Conservation (phyloP, 1,140 invertebrate genomes). For the Calosoma granatense region DNA sequence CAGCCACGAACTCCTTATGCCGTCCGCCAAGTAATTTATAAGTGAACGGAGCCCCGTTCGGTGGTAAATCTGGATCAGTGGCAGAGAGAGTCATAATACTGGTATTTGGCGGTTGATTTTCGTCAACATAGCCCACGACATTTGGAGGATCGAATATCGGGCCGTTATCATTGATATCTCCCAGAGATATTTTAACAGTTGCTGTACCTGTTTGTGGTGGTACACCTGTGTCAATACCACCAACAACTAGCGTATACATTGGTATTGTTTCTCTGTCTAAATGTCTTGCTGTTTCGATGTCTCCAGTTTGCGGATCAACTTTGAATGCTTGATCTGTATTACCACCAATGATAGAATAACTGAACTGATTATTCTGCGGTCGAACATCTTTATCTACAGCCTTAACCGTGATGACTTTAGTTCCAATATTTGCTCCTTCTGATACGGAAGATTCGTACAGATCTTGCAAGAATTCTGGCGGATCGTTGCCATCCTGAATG, state of each 20-base stretch:
- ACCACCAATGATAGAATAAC: slow-evolving; percentile 79
- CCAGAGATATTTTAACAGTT: slow-evolving; percentile 62
- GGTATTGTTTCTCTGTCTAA: slow-evolving; percentile 76
- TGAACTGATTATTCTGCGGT: slow-evolving; percentile 85
- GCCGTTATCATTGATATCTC: slow-evolving; percentile 90
- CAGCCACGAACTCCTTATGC: slow-evolving; percentile 61
- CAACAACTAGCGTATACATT: slow-evolving; percentile 71
- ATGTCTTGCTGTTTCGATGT: slow-evolving; percentile 62
- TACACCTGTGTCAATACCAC: slow-evolving; percentile 78
- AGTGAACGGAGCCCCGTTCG: slow-evolving; percentile 82
- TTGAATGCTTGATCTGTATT: slow-evolving; percentile 76
- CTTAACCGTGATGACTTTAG: slow-evolving; percentile 66
- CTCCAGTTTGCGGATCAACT: slow-evolving; percentile 76
- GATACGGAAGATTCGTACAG: slow-evolving; percentile 66
- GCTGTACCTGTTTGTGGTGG: slow-evolving; percentile 83
- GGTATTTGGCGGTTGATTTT: slow-evolving; percentile 79
- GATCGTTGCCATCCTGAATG: slow-evolving; percentile 92
- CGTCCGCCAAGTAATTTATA: slow-evolving; percentile 69
- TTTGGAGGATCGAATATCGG: slow-evolving; percentile 67
- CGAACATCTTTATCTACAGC: slow-evolving; percentile 86
- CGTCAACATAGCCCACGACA: slow-evolving; percentile 64
- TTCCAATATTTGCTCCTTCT: slow-evolving; percentile 63
- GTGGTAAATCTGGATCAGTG: slow-evolving; percentile 81
- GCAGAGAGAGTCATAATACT: slow-evolving; percentile 76
- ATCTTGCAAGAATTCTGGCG: slow-evolving; percentile 75